A percentile compares a stretch with the other conserved stretches of the same genome.
phyloP scores from a whole-genome alignment of 2,797 vertebrate genomes.

The Muraenolepis orangiensis region DNA sequence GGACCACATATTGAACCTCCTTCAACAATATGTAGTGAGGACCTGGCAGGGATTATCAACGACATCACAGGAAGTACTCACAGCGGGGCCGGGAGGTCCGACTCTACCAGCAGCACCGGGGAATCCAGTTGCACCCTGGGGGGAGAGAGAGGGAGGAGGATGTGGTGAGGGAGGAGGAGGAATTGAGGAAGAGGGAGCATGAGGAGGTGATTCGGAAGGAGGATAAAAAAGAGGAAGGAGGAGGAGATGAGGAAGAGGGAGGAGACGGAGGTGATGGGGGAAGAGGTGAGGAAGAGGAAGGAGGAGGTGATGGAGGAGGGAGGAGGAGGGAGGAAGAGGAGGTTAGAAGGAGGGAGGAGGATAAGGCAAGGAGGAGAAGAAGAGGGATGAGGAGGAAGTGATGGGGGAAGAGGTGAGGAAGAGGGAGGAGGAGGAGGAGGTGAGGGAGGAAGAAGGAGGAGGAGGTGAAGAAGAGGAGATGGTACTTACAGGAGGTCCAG shows the following conservation, averaged over 20 bases:
- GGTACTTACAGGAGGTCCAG: slow-evolving; percentile 89
- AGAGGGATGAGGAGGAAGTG: too few relatives aligned
- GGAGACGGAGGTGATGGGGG: too few relatives aligned
- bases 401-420: too few relatives aligned
- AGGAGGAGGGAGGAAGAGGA: neutral
- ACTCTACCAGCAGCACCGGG: slow-evolving; percentile 96
- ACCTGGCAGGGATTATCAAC: neutral
- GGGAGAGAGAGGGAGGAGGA: neutral
- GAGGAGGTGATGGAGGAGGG: neutral
- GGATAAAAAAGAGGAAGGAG: too few relatives aligned
- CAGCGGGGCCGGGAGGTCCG: slow-evolving; percentile 92
- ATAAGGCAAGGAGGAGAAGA: neutral
- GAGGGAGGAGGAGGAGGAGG: too few relatives aligned
- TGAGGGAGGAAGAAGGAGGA: neutral
- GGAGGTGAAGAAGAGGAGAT: neutral
- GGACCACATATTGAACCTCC: neutral
- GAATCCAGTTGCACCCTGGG: slow-evolving; percentile 95
- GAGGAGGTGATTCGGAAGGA: too few relatives aligned
- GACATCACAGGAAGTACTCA: slow-evolving; percentile 69
- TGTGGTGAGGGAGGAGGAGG: neutral
- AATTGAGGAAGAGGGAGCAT: neutral
- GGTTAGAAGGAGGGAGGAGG: too few relatives aligned
- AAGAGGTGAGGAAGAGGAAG: too few relatives aligned
- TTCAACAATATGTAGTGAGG: neutral
- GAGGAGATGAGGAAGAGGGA: too few relatives aligned